Conservation (phyloP, 2,888 invertebrate species). For the Limnephilus marmoratus region DNA sequence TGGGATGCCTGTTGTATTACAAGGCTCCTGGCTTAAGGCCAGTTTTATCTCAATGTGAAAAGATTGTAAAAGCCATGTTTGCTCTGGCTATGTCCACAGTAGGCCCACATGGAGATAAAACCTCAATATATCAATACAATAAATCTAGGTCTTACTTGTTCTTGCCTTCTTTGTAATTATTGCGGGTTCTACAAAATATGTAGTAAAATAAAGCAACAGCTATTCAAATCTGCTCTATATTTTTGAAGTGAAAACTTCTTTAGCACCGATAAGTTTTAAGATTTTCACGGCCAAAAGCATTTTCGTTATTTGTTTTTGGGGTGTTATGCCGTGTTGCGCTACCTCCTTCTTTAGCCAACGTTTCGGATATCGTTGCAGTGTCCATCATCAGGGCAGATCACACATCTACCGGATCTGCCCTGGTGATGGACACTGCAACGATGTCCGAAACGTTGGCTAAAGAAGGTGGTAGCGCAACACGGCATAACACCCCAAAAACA, state of each 20-base stretch:
- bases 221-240: background rate
- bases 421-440: no score
- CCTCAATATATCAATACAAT: background rate
- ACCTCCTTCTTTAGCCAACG: no score
- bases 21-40: background rate
- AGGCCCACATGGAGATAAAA: background rate
- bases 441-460: no score
- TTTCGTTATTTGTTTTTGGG: no score
- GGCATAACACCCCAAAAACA: no score
- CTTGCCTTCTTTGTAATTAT: background rate
- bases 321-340: no score
- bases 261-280: no score
- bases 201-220: background rate
- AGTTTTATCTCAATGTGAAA: background rate
- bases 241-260: background rate
- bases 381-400: no score
- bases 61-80: background rate
- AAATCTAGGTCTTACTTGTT: background rate
- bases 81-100: background rate
- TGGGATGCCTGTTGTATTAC: background rate
- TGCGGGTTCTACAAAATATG: background rate
- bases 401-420: no score
- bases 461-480: no score
- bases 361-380: no score
- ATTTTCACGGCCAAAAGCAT: no score